Conservation (phyloP, 2,113 vertebrate genomes). For the Nothobranchius furzeri region DNA sequence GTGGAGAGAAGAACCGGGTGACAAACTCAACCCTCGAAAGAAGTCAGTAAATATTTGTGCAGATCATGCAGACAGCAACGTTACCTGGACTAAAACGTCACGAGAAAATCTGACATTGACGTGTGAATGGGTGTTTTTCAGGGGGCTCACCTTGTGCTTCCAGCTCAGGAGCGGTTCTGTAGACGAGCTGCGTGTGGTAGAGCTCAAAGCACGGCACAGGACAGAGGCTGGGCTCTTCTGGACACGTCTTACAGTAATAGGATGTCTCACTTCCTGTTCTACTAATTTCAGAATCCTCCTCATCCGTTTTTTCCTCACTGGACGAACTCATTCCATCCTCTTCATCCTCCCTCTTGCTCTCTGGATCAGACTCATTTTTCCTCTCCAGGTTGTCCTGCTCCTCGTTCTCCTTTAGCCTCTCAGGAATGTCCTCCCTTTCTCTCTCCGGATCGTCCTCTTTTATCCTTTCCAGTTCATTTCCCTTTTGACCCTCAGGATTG, state of each 20-base stretch:
- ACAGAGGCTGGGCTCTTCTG: constrained; percentile 68
- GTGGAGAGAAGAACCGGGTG: constrained; percentile 64
- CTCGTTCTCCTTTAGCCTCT: constrained; percentile 32
- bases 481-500: no score
- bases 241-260: constrained; percentile 70
- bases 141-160: constrained; percentile 51
- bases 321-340: neutral
- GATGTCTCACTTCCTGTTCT: constrained; percentile 22
- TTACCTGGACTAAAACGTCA: neutral
- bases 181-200: constrained; percentile 71
- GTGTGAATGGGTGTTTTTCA: neutral
- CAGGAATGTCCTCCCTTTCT: constrained; percentile 31
- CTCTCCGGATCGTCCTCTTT: no score
- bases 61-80: neutral
- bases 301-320: neutral
- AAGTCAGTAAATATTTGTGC: constrained; percentile 25
- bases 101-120: neutral
- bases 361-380: constrained; percentile 3
- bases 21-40: constrained; percentile 57
- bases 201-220: constrained; percentile 74
- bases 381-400: neutral
- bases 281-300: constrained; percentile 13
- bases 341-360: constrained; percentile 13
- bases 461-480: no score
- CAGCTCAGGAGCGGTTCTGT: constrained; percentile 45